A percentile compares a stretch with the other conserved stretches of the same genome.
Conservation (phyloP, 1,140 invertebrate genomes). For the Drosophila mayri region DNA sequence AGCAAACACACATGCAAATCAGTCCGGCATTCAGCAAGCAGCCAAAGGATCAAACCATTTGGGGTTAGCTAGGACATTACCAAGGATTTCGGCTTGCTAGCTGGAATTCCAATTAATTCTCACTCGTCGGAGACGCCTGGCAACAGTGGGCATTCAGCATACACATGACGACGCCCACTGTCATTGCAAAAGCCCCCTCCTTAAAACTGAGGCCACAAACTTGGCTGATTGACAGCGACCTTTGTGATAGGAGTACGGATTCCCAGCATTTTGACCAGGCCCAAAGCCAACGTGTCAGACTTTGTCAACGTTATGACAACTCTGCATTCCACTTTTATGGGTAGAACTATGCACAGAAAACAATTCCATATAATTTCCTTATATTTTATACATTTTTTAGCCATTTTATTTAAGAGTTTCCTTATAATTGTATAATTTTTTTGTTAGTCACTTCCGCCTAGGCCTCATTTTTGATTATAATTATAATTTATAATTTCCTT, state of each 20-base stretch:
- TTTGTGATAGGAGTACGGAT: conserved; percentile 46
- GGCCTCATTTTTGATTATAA: too few relatives aligned
- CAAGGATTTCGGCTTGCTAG: conserved; percentile 40
- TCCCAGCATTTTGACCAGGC: conserved; percentile 44
- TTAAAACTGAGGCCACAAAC: background rate
- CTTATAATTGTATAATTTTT: too few relatives aligned
- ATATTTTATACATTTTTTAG: too few relatives aligned
- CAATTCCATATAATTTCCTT: background rate
- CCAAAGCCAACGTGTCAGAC: conserved; percentile 68
- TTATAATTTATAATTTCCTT: background rate
- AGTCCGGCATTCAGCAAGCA: background rate
- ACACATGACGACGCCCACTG: background rate
- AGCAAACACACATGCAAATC: conserved; percentile 25
- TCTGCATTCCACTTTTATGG: conserved; percentile 38
- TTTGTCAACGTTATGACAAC: conserved; percentile 75
- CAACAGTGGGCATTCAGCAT: conserved; percentile 44
- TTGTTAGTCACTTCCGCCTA: too few relatives aligned
- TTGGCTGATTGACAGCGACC: conserved; percentile 61
- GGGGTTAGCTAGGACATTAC: conserved; percentile 4
- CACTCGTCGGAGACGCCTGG: conserved; percentile 48
- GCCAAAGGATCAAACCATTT: conserved; percentile 7
- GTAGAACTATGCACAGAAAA: background rate
- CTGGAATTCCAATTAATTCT: conserved; percentile 70
- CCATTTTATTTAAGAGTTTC: too few relatives aligned
- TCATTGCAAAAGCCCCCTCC: background rate